Percentiles rank a stretch among this genome's conserved stretches.
phyloP scores from a whole-genome alignment of 2,113 vertebrate species.

The Telmatochromis sp. region DNA sequence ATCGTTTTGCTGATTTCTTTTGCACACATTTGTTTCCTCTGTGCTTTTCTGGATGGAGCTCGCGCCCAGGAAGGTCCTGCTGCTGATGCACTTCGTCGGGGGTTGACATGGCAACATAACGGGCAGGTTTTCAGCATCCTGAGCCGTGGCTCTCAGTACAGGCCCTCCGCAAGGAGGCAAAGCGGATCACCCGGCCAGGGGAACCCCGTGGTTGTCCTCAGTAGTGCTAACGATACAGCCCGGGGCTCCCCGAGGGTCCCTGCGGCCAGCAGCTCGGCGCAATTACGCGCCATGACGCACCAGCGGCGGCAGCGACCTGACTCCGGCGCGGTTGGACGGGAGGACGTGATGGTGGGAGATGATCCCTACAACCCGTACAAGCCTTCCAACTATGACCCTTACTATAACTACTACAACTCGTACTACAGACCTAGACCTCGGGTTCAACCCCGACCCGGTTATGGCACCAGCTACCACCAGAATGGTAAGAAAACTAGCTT shows the following conservation, averaged over 20 bases:
- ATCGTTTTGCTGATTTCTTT: slow-evolving; percentile 8
- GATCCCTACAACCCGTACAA: slow-evolving; percentile 90
- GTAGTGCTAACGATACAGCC: slow-evolving; percentile 38
- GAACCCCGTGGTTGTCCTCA: slow-evolving; percentile 51
- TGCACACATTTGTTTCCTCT: slow-evolving; percentile 57
- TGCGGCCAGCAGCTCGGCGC: background rate
- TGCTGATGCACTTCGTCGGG: slow-evolving; percentile 61
- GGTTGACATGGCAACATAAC: slow-evolving; percentile 85
- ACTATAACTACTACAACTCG: slow-evolving; percentile 91
- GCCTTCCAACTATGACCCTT: slow-evolving; percentile 81
- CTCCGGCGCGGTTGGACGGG: slow-evolving; percentile 14
- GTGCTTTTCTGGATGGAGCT: slow-evolving; percentile 46
- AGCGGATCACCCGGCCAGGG: background rate
- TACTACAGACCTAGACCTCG: slow-evolving; percentile 78
- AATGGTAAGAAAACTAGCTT: slow-evolving; percentile 70
- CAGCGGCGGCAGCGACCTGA: slow-evolving; percentile 17
- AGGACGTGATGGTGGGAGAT: slow-evolving; percentile 85
- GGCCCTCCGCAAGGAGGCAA: slow-evolving; percentile 64
- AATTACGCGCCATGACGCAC: slow-evolving; percentile 24
- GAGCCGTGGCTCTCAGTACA: slow-evolving; percentile 80
- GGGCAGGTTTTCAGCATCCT: slow-evolving; percentile 85
- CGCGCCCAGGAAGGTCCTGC: slow-evolving; percentile 56
- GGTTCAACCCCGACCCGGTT: slow-evolving; percentile 72
- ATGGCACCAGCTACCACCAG: slow-evolving; percentile 84
- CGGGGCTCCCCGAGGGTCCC: slow-evolving; percentile 36